phyloP scores from a whole-genome alignment of 2,888 invertebrate species.

The Limnephilus lunatus region DNA sequence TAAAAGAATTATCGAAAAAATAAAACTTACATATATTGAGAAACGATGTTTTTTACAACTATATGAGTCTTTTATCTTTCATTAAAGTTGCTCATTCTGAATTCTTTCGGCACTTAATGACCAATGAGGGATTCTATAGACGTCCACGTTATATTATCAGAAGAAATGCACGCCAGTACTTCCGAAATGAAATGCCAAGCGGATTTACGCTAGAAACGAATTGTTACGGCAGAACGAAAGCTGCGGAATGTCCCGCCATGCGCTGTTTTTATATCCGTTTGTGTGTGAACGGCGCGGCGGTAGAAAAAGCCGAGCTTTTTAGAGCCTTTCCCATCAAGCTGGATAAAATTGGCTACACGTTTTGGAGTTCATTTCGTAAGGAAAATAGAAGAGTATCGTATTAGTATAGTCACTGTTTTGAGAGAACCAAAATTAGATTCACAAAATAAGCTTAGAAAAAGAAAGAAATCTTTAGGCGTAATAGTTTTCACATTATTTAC shows the following conservation, averaged over 20 bases:
- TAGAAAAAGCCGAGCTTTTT: conserved; percentile 9
- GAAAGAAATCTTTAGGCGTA: neutral
- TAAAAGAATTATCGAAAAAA: neutral
- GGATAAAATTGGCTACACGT: conserved; percentile 18
- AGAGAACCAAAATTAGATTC: neutral
- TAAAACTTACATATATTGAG: too few relatives aligned
- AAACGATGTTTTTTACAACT: too few relatives aligned
- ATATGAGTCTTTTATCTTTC: neutral
- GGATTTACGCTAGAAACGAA: conserved; percentile 45
- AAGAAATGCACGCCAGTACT: conserved; percentile 25
- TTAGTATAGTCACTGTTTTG: neutral
- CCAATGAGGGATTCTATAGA: neutral
- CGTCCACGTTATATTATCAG: neutral
- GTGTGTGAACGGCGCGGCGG: conserved; percentile 26
- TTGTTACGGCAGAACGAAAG: neutral
- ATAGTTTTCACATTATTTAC: neutral
- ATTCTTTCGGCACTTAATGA: neutral
- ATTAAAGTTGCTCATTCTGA: neutral
- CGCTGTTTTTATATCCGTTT: conserved; percentile 51
- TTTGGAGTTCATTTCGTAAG: neutral
- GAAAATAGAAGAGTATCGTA: neutral
- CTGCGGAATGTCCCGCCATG: conserved; percentile 38
- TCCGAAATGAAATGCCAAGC: conserved; percentile 33
- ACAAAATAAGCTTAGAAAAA: neutral
- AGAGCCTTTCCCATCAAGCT: neutral